Conservation (phyloP, 2,797 vertebrate genomes). For the Phalanger gymnotis region DNA sequence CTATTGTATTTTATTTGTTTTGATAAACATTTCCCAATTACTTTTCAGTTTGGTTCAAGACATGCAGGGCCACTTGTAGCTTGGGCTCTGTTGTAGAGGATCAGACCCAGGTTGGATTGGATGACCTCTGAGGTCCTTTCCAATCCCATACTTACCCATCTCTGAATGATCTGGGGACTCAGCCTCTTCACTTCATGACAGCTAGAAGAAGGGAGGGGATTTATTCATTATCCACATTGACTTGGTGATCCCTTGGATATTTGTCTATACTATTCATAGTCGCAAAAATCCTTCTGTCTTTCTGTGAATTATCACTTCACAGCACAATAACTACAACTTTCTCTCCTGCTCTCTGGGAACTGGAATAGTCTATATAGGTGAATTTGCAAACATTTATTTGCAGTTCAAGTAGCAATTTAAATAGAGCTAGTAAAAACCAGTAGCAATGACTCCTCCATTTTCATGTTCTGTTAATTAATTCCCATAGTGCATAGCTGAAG, state of each 20-base stretch:
- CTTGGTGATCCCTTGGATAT: neutral
- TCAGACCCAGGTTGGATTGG: neutral
- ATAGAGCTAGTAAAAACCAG: neutral
- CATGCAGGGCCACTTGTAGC: neutral
- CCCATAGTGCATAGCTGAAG: neutral
- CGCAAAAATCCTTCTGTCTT: neutral
- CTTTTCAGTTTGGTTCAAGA: neutral
- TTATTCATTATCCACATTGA: neutral
- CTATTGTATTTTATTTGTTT: neutral
- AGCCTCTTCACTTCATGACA: neutral
- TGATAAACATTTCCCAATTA: neutral
- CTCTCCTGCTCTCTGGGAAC: neutral
- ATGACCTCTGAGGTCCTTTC: neutral
- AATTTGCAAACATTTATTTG: neutral
- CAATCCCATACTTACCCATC: neutral
- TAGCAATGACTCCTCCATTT: conserved; percentile 20
- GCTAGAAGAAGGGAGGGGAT: neutral
- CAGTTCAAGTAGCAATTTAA: conserved; percentile 9
- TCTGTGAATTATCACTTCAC: neutral
- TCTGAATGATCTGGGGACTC: neutral
- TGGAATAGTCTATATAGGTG: neutral
- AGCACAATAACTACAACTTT: neutral
- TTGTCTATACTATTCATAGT: neutral
- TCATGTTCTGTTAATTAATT: neutral
- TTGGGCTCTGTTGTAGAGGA: neutral